Evolutionary conservation across 53 echinoderm and acorn worm species (phyloP).

Genomic region (Patiria pectinifera): DNA sequence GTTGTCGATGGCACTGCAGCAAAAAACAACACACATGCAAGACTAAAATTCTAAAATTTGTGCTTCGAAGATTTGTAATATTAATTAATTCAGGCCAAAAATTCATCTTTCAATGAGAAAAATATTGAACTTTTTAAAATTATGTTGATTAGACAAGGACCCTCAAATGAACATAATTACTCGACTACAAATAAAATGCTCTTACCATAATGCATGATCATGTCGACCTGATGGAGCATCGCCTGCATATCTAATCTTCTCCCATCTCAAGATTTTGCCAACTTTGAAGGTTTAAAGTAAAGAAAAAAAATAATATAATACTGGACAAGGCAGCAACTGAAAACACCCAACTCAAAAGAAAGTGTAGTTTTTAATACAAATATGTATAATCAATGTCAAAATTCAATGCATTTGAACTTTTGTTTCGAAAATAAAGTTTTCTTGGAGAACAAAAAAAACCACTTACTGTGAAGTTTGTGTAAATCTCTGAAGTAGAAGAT

Average conservation of each 20-base stretch:
- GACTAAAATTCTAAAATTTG: background rate
- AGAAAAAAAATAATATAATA: background rate
- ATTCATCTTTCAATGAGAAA: no score
- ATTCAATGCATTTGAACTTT: background rate
- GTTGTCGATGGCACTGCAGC: constrained; percentile 67
- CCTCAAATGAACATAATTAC: background rate
- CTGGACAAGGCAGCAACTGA: background rate
- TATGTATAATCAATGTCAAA: background rate
- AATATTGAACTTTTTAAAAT: no score
- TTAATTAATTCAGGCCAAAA: no score
- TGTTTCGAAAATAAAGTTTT: background rate
- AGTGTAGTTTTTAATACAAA: background rate
- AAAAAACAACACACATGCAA: background rate
- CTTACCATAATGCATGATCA: constrained; percentile 80
- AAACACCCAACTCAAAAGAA: background rate
- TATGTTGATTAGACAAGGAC: no score
- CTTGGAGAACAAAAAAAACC: background rate
- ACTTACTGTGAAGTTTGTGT: constrained; percentile 77
- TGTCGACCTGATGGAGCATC: constrained; percentile 70
- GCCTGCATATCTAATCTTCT: constrained; percentile 70
- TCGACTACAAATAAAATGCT: background rate
- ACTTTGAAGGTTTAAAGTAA: constrained; percentile 37
- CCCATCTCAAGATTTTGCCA: constrained; percentile 76
- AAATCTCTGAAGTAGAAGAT: constrained; percentile 80
- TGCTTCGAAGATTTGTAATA: no score